phyloP scores from a whole-genome alignment of 2,888 invertebrate genomes.

The Andrena flavipes region DNA sequence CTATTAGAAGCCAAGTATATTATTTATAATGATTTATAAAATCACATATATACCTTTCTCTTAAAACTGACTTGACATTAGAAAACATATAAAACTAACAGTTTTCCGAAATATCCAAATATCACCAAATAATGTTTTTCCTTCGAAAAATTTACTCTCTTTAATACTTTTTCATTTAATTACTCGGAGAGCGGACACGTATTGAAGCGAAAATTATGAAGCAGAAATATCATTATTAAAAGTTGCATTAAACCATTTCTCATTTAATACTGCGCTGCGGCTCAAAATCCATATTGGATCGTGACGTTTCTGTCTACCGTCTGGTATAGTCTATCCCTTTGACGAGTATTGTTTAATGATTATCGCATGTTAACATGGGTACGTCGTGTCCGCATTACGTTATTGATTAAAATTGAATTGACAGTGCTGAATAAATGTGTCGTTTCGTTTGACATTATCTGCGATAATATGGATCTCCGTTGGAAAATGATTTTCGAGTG shows the following conservation, averaged over 20 bases:
- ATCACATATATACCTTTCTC: no score
- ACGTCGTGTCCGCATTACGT: slow-evolving; percentile 9
- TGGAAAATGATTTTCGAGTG: slow-evolving; percentile 19
- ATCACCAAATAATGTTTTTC: not conserved
- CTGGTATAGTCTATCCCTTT: not conserved
- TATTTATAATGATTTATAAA: no score
- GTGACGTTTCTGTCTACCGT: not conserved
- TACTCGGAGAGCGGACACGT: not conserved
- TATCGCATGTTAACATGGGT: not conserved
- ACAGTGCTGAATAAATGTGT: slow-evolving; percentile 26
- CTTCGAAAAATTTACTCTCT: not conserved
- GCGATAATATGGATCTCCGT: slow-evolving; percentile 7
- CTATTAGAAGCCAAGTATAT: no score
- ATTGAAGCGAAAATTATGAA: not conserved
- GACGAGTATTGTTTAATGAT: slow-evolving; percentile 33
- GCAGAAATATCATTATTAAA: slow-evolving; percentile 8
- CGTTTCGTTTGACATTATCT: slow-evolving; percentile 34
- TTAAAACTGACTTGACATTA: no score
- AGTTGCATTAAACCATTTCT: not conserved
- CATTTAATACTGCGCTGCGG: slow-evolving; percentile 7
- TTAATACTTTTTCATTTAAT: not conserved
- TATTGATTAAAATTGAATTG: slow-evolving; percentile 41
- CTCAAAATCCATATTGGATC: slow-evolving; percentile 1
- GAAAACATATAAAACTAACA: not conserved
- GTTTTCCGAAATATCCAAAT: not conserved